These are phyloP conservation scores for Albula goreensis DNA, from an alignment of 2,113 vertebrate species.

Conservation along the genomic window DNA sequence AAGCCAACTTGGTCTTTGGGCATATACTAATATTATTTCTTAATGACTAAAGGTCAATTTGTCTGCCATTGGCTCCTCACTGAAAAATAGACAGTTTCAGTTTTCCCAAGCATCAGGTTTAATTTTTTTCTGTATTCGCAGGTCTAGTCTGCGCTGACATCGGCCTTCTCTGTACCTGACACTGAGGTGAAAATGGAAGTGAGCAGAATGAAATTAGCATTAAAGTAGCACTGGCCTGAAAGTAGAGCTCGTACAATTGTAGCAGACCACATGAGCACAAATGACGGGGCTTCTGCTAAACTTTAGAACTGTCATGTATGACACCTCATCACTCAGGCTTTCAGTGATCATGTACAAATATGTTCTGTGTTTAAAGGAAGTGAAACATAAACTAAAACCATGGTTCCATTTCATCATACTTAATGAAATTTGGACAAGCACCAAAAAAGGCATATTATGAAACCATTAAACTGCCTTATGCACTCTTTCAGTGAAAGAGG, in stretches of 20 bases:
- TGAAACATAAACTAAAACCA: too few relatives aligned
- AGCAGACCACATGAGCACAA: not conserved
- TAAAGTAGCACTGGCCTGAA: not conserved
- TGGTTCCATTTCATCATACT: too few relatives aligned
- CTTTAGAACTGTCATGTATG: not conserved
- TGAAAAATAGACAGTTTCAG: not conserved
- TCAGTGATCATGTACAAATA: too few relatives aligned
- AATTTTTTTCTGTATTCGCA: not conserved
- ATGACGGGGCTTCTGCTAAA: not conserved
- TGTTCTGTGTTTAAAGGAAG: too few relatives aligned
- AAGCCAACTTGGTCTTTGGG: not conserved
- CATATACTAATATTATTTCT: not conserved
- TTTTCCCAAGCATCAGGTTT: not conserved
- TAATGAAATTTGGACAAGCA: too few relatives aligned
- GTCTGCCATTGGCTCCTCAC: not conserved
- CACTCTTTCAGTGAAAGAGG: too few relatives aligned
- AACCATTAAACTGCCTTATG: too few relatives aligned
- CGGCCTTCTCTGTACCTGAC: not conserved
- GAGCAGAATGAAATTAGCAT: not conserved
- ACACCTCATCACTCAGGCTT: not conserved
- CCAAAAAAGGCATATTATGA: too few relatives aligned
- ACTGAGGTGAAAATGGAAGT: not conserved
- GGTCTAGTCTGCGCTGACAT: not conserved
- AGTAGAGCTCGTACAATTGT: not conserved
- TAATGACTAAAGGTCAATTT: not conserved